Evolutionary conservation across 2,113 vertebrate genomes (phyloP).

Genomic region (Onychorhynchus coronatus): DNA sequence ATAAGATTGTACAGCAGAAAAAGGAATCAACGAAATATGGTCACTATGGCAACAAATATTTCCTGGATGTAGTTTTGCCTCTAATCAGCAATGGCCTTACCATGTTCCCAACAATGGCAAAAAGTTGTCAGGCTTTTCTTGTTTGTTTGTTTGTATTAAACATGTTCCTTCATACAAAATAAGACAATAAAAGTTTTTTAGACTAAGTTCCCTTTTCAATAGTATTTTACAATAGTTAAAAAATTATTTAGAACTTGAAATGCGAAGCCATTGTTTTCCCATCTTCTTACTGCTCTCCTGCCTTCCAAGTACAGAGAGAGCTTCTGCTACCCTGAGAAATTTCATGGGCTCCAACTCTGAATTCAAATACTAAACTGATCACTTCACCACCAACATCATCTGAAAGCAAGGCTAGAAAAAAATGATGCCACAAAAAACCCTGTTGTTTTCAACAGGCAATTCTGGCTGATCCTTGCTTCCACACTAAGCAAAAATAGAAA

Average conservation of each 20-base stretch:
- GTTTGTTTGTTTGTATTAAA: background rate
- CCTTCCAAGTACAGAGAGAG: accelerated
- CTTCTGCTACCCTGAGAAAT: background rate
- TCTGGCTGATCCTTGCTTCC: background rate
- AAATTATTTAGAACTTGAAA: background rate
- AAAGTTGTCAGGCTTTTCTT: background rate
- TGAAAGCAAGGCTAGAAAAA: background rate
- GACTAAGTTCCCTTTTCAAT: background rate
- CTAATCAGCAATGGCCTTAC: background rate
- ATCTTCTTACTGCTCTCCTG: background rate
- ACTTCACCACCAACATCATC: background rate
- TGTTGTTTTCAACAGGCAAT: background rate
- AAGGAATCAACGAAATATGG: conserved; percentile 22
- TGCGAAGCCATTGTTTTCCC: background rate
- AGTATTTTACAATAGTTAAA: background rate
- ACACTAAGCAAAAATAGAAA: background rate
- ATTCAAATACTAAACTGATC: background rate
- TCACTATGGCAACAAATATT: conserved; percentile 70
- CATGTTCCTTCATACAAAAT: background rate
- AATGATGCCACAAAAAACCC: background rate
- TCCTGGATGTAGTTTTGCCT: conserved; percentile 50
- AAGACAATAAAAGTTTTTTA: background rate
- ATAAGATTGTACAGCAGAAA: conserved; percentile 53
- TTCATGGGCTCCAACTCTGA: background rate
- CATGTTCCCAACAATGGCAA: background rate